Conservation (phyloP, 1,140 invertebrate species). For the Dendrolimus punctatus region DNA sequence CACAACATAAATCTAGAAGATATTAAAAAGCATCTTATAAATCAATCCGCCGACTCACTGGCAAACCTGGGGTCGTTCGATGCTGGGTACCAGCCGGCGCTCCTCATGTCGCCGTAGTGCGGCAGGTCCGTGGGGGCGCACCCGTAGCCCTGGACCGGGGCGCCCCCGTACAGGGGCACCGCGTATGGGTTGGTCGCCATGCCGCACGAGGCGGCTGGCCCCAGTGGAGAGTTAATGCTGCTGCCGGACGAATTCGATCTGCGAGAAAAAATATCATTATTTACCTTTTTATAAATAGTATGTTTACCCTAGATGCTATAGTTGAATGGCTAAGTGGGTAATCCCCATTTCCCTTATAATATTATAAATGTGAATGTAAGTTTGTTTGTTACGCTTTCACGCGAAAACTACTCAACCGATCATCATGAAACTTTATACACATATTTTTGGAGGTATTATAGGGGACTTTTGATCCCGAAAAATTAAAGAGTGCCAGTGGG, state of each 20-base stretch:
- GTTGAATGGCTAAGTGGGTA: not conserved
- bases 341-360: no score
- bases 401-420: no score
- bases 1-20: not conserved
- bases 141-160: conserved; percentile 79
- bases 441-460: no score
- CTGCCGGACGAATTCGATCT: conserved; percentile 83
- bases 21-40: conserved; percentile 8
- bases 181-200: conserved; percentile 79
- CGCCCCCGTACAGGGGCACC: conserved; percentile 78
- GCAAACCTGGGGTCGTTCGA: conserved; percentile 94
- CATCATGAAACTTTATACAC: no score
- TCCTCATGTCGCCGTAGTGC: conserved; percentile 84
- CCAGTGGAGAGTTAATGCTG: conserved; percentile 82
- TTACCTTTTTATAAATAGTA: not conserved
- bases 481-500: no score
- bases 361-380: no score
- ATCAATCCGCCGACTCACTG: conserved; percentile 81
- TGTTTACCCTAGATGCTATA: not conserved
- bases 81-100: conserved; percentile 86
- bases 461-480: no score
- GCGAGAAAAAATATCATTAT: conserved; percentile 15
- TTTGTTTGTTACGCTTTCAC: no score
- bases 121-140: conserved; percentile 79
- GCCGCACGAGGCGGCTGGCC: conserved; percentile 63